phyloP scores from a whole-genome alignment of 2,113 vertebrate species.

The Pomatorhinus ruficollis region DNA sequence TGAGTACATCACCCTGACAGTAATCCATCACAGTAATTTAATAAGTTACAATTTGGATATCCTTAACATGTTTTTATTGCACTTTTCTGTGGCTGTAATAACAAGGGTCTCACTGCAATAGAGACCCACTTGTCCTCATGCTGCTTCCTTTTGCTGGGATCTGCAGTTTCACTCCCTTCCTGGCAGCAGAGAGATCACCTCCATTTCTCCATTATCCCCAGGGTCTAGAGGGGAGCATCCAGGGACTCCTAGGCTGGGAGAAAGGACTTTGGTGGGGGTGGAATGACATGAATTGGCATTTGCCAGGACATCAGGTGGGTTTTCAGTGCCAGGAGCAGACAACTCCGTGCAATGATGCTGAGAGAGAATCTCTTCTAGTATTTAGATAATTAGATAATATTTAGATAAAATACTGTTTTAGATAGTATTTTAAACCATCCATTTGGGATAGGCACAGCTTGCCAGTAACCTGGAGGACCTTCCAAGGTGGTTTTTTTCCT shows the following conservation, averaged over 20 bases:
- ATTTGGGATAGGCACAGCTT: not conserved
- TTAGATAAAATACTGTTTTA: not conserved
- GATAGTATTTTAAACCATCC: not conserved
- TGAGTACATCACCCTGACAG: slow-evolving; percentile 25
- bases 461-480: not conserved
- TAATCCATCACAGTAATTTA: slow-evolving; percentile 39
- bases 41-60: slow-evolving; percentile 11
- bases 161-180: not conserved
- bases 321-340: not conserved
- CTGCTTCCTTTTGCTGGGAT: not conserved
- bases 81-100: not conserved
- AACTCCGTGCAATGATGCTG: not conserved
- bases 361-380: not conserved
- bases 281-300: not conserved
- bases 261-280: not conserved
- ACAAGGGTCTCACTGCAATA: not conserved
- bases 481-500: not conserved
- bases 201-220: not conserved
- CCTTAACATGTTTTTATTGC: not conserved
- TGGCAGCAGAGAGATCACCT: not conserved
- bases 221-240: not conserved
- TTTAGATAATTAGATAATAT: not conserved
- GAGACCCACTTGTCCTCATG: not conserved
- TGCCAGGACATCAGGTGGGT: not conserved
- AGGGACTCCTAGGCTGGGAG: not conserved